Evolutionary conservation across 2,888 invertebrate genomes (phyloP), one percentile per base, ranked within the genome.

Genomic region (Horisme vitalbata): DNA sequence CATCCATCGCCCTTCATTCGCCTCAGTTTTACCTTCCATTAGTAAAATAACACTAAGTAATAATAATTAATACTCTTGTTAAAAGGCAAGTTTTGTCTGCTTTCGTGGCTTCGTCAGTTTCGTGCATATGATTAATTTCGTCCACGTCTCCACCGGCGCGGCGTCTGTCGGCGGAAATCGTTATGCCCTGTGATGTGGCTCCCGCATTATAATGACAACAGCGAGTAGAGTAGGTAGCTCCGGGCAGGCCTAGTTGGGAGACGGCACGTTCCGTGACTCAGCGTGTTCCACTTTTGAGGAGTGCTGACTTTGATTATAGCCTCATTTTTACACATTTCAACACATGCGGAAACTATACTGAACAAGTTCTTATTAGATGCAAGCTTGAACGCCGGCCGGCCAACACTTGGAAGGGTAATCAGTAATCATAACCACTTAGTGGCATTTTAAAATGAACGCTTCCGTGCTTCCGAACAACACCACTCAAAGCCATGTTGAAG

Each of bases 81-180:
- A n/a, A n/a, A 23, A 23, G 8, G n/a, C 8, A 4, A 26, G 26
- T 26, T 31, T 15, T 32, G 18, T 20, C 24, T 37, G 11, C 11
- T 31, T 44, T 33, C n/a, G n/a, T 31, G 9, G 14, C n/a, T 28
- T 15, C 5, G 6, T 18, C 18, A 18, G n/a, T 30, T 35, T 23
- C 24, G 36, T 44, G 50, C 41, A 50, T 56, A 57, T 60, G 47
- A 66, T 63, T 66, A 70, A 80, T 74, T 68, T 71, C 46, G 57
- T 47, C 52, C 75, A 66, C 75, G 75, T 71, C 57, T 52, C 35
- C 37, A 9, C 20, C 20, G 44, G 14, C 32, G 18, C 37, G 12
- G 13, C 20, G 44, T 21, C 32, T n/a, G 45, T 31, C 34, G 59
- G 54, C 72, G 75, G 83, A 82, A 75, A 71, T 73, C 68, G 75